Conservation (phyloP, 2,113 vertebrate species). For the Hippopotamus amphibius region DNA sequence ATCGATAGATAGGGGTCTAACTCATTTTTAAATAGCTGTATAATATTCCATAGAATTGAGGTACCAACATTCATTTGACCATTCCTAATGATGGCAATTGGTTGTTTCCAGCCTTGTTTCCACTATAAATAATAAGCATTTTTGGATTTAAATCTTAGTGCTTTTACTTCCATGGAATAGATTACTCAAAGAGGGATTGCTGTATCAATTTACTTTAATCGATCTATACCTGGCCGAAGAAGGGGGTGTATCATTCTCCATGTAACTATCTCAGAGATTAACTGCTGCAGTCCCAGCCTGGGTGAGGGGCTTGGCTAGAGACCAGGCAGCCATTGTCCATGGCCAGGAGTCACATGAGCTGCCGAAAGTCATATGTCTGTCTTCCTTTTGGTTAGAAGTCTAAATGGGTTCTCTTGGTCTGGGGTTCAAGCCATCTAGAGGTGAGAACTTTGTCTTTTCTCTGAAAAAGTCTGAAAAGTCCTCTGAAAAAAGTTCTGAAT, state of each 20-base stretch:
- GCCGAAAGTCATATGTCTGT: neutral
- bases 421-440: neutral
- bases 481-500: neutral
- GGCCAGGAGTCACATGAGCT: neutral
- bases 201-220: constrained; percentile 5
- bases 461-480: neutral
- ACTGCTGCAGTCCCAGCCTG: neutral
- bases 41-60: neutral
- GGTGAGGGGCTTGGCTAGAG: neutral
- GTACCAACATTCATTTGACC: neutral
- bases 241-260: neutral
- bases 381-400: neutral
- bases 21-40: constrained; percentile 43
- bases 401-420: neutral
- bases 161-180: neutral
- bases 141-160: neutral
- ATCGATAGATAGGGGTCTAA: neutral
- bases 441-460: neutral
- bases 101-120: neutral
- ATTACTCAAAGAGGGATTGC: neutral
- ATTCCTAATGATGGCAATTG: neutral
- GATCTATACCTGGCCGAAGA: neutral
- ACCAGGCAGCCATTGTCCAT: neutral
- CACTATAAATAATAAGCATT: neutral
- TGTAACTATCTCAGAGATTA: neutral